Conservation (phyloP, 2,888 invertebrate species). For the Pachydiplax longipennis region DNA sequence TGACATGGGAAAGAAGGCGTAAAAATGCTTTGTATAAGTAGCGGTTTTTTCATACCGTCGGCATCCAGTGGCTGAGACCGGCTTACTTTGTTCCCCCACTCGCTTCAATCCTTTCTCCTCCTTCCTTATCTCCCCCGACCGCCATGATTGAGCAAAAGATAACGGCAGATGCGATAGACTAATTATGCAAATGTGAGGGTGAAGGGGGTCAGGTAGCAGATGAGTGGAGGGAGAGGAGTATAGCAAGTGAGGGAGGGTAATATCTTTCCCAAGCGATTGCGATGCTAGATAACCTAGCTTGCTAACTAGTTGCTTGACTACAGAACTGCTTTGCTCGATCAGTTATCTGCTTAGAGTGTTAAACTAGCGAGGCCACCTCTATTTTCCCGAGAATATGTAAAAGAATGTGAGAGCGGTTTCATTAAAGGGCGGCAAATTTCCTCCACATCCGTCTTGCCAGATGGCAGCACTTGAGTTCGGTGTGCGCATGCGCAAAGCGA, state of each 20-base stretch:
- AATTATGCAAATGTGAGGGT: constrained; percentile 22
- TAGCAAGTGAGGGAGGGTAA: neutral
- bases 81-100: neutral
- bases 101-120: neutral
- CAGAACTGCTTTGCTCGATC: neutral
- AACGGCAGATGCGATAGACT: constrained; percentile 29
- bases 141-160: neutral
- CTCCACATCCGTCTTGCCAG: no score
- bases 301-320: neutral
- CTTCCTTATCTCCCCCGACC: neutral
- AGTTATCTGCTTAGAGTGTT: neutral
- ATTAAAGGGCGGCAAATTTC: no score
- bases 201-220: neutral
- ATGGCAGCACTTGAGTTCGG: no score
- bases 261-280: neutral
- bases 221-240: neutral
- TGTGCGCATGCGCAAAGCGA: no score
- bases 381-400: no score
- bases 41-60: no score
- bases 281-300: neutral
- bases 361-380: no score
- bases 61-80: neutral
- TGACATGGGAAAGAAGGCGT: no score
- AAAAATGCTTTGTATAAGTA: no score
- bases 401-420: no score